Percentiles rank a stretch among this genome's conserved stretches.
These are phyloP conservation scores for Pelagia noctiluca DNA, from an alignment of 30 jellyfish, hydroid and myxozoan genomes.

Conservation along the genomic window DNA sequence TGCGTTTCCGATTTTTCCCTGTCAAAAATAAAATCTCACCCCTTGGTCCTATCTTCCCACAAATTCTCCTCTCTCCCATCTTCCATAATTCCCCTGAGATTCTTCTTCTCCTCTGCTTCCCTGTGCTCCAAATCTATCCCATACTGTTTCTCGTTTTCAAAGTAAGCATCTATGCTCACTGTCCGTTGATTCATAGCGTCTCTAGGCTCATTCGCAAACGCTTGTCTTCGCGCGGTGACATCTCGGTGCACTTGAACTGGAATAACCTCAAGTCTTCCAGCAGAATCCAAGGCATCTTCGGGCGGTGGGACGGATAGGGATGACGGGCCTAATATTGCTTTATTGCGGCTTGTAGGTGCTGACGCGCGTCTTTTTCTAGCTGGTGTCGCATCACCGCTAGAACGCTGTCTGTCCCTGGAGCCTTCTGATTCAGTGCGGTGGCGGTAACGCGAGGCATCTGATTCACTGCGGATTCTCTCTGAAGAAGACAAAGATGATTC, in stretches of 20 bases:
- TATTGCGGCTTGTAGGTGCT: slow-evolving; percentile 14
- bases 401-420: slow-evolving; percentile 54
- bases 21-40: not conserved
- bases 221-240: not conserved
- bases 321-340: slow-evolving; percentile 4
- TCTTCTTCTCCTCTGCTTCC: slow-evolving; percentile 35
- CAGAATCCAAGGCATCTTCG: slow-evolving; percentile 16
- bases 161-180: slow-evolving; percentile 29
- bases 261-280: not conserved
- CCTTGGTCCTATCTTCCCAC: slow-evolving; percentile 15
- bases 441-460: slow-evolving; percentile 81
- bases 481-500: slow-evolving; percentile 74
- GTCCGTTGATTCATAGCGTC: slow-evolving; percentile 26
- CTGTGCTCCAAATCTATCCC: slow-evolving; percentile 24
- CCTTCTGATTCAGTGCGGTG: slow-evolving; percentile 88
- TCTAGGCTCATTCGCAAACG: slow-evolving; percentile 13
- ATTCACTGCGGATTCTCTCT: slow-evolving; percentile 71
- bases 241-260: slow-evolving; percentile 33
- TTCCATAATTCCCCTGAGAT: not conserved
- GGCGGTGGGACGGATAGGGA: slow-evolving; percentile 14
- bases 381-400: slow-evolving; percentile 52
- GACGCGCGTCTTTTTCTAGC: slow-evolving; percentile 60
- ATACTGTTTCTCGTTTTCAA: slow-evolving; percentile 44
- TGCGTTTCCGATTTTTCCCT: too few relatives aligned
- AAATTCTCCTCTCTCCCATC: not conserved